Conservation (phyloP, 2,113 vertebrate genomes). For the Anhinga anhinga region DNA sequence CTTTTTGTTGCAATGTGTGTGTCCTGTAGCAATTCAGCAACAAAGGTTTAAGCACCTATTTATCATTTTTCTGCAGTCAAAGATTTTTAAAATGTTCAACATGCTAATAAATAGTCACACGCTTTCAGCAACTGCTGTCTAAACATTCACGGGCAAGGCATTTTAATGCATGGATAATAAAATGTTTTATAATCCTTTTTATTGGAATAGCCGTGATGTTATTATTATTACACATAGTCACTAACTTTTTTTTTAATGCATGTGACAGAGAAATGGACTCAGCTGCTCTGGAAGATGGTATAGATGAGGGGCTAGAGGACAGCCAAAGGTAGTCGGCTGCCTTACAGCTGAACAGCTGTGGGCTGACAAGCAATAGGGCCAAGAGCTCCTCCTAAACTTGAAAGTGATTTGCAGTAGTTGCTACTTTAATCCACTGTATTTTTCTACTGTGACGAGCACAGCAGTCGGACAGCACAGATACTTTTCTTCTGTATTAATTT, state of each 20-base stretch:
- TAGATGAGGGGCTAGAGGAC: background rate
- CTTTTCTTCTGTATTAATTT: background rate
- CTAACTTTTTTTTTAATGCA: background rate
- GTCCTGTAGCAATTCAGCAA: background rate
- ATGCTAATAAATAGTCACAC: background rate
- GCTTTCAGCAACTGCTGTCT: background rate
- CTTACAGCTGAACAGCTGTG: too few species aligned
- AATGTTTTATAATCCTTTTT: background rate
- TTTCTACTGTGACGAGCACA: too few species aligned
- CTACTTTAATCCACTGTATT: background rate
- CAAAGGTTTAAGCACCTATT: background rate
- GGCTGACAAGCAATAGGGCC: background rate
- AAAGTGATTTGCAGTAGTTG: background rate
- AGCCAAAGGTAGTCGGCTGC: accelerated
- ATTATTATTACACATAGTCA: background rate
- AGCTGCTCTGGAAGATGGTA: background rate
- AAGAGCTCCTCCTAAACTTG: too few species aligned
- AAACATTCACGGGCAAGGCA: background rate
- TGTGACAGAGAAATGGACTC: background rate
- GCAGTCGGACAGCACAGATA: background rate
- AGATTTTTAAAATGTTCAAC: background rate
- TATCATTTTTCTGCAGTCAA: background rate
- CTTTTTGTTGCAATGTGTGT: background rate
- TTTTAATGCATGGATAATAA: background rate
- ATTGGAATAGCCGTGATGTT: background rate